Evolutionary conservation across 1,140 invertebrate species (phyloP), one percentile per base, ranked within the genome.

Genomic region (Copidosoma floridanum): DNA sequence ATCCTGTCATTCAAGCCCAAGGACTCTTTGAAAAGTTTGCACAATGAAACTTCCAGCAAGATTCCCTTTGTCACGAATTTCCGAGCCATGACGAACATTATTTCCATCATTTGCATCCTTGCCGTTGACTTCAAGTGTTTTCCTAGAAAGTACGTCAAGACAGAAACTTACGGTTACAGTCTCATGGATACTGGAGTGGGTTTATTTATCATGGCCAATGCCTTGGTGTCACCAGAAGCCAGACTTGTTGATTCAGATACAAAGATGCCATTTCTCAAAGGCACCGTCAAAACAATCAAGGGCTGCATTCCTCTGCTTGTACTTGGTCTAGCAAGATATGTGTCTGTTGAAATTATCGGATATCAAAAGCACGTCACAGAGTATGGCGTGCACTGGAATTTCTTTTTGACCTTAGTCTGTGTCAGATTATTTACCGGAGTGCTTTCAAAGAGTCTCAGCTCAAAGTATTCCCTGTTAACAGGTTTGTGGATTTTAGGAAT

Each of bases 331-430:
- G 72, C 81, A 0, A 83, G 95, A 68, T 86, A 83, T 59, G 26
- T 87, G 2, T 74, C 85, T n/a, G 79, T 89, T 11, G 85, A 85
- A 70, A 69, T 82, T 57, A 74, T 88, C 3, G 84, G 91, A 56
- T 98, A 98, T 77, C 89, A 94, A 54, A 87, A 91, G 70, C 90
- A 95, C 76, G 84, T 92, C 0, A 85, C 87, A 6, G 97, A 98
- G 73, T 99, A 98, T 82, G 97, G 96, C 3, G 82, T 90, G 5
- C 95, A 98, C 79, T 97, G 95, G 93, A 99, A 99, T 77, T 98
- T 98, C 74, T 98, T 98, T 72, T 88, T 97, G 57, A 97, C 94
- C 1, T 75, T 98, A 35, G 92, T 91, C 23, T 78, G 89, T 41
- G 88, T 93, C 5, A 95, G 93, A 83, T 71, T 95, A 1, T 69